Base-by-base conservation (phyloP, 2,797 vertebrate genomes). In the Tadarida brasiliensis region DNA sequence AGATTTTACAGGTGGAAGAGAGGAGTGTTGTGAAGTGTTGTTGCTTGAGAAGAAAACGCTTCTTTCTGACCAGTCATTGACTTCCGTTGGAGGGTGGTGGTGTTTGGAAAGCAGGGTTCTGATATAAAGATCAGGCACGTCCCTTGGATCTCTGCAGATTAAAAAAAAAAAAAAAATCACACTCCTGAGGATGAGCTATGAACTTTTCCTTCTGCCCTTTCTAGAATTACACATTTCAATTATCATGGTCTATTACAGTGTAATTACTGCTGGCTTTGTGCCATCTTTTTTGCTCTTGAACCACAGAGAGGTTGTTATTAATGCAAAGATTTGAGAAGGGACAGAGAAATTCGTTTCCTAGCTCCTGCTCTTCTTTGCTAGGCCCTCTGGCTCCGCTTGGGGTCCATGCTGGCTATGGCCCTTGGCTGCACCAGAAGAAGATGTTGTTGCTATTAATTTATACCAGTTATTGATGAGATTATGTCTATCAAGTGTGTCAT, bases 401-500 rank as follows among this genome's bases (percentile, higher is more conserved):
- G 4, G 20, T 49, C 24, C 15, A 0, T 57, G 33, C 24, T 44
- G 39, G 59, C 17, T 47, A 6, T 44, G 39, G 12, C 7, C 4
- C 12, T 14, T 0, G 4, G 0, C 3, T 65, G 10, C 30, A 73
- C 3, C 17, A 51, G 24, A 33, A 90, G 12, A 2, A 11, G 20
- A 35, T 77, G 94, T 90, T 33, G 19, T 82, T 39, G 12, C 14
- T 86, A 33, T 54, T 94, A 78, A 68, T 96, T 93, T 86, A 44
- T 51, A 68, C 16, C 88, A 12, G 11, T 14, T 78, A 33, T 56
- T 26, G 51, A 89, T 47, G 15, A 96, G 74, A 90, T 28, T 71
- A 19, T 74, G 15, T 95, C 77, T 96, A 93, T 88, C 28, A 92
- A 24, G 24, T 57, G 30, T 96, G 78, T 82, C 61, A 92, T 63